Base-by-base conservation (phyloP, 2,888 invertebrate genomes). In the Gandaritis pyraliata region DNA sequence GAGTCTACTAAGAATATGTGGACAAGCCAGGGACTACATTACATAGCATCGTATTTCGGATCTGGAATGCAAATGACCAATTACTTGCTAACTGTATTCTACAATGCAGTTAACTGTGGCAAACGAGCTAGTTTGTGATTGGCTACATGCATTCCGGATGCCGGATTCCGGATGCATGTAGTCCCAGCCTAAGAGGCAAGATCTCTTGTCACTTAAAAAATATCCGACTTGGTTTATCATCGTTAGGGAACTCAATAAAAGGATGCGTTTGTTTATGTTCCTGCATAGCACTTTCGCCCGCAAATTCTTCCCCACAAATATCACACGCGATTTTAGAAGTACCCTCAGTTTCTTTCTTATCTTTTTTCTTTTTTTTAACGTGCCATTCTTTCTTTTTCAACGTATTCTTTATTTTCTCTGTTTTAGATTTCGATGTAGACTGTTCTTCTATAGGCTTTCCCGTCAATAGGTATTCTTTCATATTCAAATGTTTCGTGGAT, bases 191-290 rank as follows among this genome's bases (percentile, higher is more conserved):
- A 38, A 33, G 3, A 53, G 68, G 81, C 80, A 81, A 82, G 79
- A 75, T 50, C 47, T 10, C 45, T 36, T 8, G 55, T 76, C 77
- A 90, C 73, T 93, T 93, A 78, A 92, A 93, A 69, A 93, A 93
- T 88, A 93, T 93, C 65, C 90, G 87, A 76, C 86, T 89, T 0
- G 91, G 90, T 18, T 81, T 89, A 72, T 91, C 91, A 18, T 92
- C 92, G 57, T 88, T 90, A 1, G 91, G 88, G 53, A 93, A 90
- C 66, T 90, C 90, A 51, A 93, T 91, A 63, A 92, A 93, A 0
- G 93, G 93, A 58, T 93, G 93, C 0, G 86, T 89, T 50, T 85
- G 81, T 75, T 92, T 90, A 59, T 93, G 93, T 69, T 85, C 83
- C 41, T 84, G 70, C 92, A 92, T 92, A 36, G 75, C 74, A 53